Conservation (phyloP, 2,888 invertebrate species). For the Drosophila birchii region DNA sequence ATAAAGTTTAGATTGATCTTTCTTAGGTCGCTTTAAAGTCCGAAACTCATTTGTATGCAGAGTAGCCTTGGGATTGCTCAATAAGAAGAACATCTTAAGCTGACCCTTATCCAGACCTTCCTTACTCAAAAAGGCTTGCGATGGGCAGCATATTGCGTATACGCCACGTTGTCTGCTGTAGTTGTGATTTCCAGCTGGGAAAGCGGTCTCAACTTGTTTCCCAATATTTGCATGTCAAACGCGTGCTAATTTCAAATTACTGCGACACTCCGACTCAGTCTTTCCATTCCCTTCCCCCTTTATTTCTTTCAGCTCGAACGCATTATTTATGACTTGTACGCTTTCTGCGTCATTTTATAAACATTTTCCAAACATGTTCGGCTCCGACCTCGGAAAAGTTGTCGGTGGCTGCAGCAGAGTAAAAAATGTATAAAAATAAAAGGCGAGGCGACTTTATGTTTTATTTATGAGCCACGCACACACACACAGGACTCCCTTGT, state of each 20-base stretch:
- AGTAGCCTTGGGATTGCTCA: conserved; percentile 1
- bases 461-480: conserved; percentile 75
- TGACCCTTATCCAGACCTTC: conserved; percentile 20
- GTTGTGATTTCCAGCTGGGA: conserved; percentile 44
- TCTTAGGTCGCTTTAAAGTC: conserved; percentile 11
- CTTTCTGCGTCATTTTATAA: conserved; percentile 77
- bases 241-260: conserved; percentile 73
- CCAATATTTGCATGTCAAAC: conserved; percentile 78
- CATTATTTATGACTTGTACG: conserved; percentile 81
- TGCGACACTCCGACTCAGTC: conserved; percentile 55
- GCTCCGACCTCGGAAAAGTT: conserved; percentile 28
- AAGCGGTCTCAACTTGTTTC: conserved; percentile 34
- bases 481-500: conserved; percentile 55
- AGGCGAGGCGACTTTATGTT: conserved; percentile 74
- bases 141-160: conserved; percentile 32
- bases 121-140: neutral
- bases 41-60: conserved; percentile 30
- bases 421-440: conserved; percentile 60
- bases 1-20: conserved; percentile 16
- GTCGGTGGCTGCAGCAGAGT: conserved; percentile 62
- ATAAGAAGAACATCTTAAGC: conserved; percentile 16
- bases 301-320: conserved; percentile 47
- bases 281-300: neutral
- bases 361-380: conserved; percentile 78
- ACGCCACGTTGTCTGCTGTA: conserved; percentile 21